Percentiles rank a stretch among this genome's conserved stretches.
phyloP scores from a whole-genome alignment of 2,797 vertebrate genomes.

The Cheirogaleus major region DNA sequence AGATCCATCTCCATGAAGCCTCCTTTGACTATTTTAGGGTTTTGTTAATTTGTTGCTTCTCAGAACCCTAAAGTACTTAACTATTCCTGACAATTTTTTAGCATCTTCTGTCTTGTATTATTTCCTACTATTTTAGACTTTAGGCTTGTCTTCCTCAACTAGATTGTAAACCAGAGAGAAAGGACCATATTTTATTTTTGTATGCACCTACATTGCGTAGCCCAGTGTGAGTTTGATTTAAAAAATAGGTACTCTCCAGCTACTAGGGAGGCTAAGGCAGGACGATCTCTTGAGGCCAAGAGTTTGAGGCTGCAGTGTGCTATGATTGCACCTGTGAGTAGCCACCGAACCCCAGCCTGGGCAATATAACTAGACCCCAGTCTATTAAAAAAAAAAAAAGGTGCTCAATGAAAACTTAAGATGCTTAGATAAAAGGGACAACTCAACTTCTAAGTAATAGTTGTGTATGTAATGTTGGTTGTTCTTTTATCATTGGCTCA shows the following conservation, averaged over 20 bases:
- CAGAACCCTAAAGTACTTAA: not conserved
- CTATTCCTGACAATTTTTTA: not conserved
- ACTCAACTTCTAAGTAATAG: not conserved
- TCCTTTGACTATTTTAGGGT: not conserved
- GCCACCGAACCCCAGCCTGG: not conserved
- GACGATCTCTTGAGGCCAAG: not conserved
- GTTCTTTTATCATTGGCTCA: not conserved
- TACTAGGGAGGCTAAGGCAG: not conserved
- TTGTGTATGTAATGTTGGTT: not conserved
- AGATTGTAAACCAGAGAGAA: conserved; percentile 35
- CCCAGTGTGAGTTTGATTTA: not conserved
- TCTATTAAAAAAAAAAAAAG: not conserved
- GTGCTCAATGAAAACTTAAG: not conserved
- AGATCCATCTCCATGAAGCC: not conserved
- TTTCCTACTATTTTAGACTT: conserved; percentile 19
- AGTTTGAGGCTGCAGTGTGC: not conserved
- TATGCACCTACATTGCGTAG: not conserved
- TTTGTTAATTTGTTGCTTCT: conserved; percentile 16
- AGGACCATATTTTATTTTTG: not conserved
- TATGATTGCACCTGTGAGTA: not conserved
- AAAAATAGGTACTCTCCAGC: not conserved
- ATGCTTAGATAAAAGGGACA: not conserved
- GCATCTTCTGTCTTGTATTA: not conserved
- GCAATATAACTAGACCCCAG: not conserved
- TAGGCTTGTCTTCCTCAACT: conserved; percentile 26